A percentile compares a stretch with the other conserved stretches of the same genome.
These are phyloP conservation scores for Epistrophella euchroma DNA, from an alignment of 2,888 invertebrate genomes.

Conservation along the genomic window DNA sequence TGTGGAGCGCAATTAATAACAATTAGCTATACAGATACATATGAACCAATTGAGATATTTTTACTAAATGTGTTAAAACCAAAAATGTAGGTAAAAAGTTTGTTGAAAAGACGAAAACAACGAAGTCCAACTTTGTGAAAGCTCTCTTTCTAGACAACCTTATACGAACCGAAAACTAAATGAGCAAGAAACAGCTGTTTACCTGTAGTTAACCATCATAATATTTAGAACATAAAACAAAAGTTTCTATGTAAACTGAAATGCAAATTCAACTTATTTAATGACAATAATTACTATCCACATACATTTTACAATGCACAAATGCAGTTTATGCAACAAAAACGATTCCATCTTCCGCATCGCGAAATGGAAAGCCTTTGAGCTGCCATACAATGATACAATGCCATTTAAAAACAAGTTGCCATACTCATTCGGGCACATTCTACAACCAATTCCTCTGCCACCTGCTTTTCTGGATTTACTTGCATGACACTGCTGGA, in stretches of 20 bases:
- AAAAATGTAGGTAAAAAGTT: too few species aligned
- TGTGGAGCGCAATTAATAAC: too few species aligned
- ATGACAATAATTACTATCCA: background rate
- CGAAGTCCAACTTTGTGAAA: too few species aligned
- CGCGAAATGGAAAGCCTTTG: constrained; percentile 18
- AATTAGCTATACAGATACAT: too few species aligned
- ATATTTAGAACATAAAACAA: background rate
- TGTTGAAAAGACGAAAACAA: too few species aligned
- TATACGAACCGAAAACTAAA: too few species aligned
- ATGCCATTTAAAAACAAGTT: constrained; percentile 29
- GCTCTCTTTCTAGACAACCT: too few species aligned
- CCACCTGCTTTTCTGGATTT: constrained; percentile 50
- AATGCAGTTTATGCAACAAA: constrained; percentile 34
- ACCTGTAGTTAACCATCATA: background rate
- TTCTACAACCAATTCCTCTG: constrained; percentile 46
- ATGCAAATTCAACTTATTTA: background rate
- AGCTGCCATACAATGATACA: constrained; percentile 26
- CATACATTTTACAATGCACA: background rate
- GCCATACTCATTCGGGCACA: constrained; percentile 35
- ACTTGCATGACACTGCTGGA: constrained; percentile 24
- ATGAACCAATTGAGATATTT: too few species aligned
- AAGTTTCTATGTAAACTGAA: background rate
- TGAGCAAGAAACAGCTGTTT: background rate
- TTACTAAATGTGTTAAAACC: too few species aligned
- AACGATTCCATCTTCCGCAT: constrained; percentile 56